Percentiles rank a stretch among this genome's conserved stretches.
These are phyloP conservation scores for Pteria penguin DNA, from an alignment of 2,888 invertebrate species.

Conservation along the genomic window DNA sequence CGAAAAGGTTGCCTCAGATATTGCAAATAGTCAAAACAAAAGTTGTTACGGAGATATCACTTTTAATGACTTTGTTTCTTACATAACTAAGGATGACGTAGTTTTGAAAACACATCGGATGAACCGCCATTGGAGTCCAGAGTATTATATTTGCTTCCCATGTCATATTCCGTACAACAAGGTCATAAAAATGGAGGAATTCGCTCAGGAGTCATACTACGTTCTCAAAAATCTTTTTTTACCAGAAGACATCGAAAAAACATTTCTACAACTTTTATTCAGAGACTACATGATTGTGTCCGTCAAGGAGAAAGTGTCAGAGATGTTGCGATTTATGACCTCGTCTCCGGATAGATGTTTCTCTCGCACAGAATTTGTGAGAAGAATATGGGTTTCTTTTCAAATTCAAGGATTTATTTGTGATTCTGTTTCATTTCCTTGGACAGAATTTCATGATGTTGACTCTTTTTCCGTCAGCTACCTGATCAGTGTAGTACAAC, in stretches of 20 bases:
- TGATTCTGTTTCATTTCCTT: background rate
- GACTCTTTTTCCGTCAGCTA: background rate
- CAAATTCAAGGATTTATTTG: conserved; percentile 5
- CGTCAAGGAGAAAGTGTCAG: background rate
- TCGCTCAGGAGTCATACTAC: conserved; percentile 2
- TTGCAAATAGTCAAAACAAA: background rate
- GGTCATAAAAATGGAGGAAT: background rate
- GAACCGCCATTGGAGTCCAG: conserved; percentile 14
- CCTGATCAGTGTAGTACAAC: background rate
- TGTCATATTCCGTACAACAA: conserved; percentile 10
- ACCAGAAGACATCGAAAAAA: background rate
- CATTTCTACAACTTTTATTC: background rate
- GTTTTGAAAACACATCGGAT: background rate
- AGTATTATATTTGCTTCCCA: conserved; percentile 7
- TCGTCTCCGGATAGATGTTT: too few relatives aligned
- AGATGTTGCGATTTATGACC: background rate
- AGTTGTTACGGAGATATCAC: background rate
- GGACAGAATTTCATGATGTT: background rate
- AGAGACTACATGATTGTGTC: background rate
- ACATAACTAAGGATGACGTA: background rate
- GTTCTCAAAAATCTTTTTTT: background rate
- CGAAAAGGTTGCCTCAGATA: background rate
- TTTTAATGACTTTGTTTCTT: conserved; percentile 13
- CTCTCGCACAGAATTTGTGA: background rate
- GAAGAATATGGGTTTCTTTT: background rate